phyloP scores from a whole-genome alignment of 2,888 invertebrate species.

The Ectemnius continuus region DNA sequence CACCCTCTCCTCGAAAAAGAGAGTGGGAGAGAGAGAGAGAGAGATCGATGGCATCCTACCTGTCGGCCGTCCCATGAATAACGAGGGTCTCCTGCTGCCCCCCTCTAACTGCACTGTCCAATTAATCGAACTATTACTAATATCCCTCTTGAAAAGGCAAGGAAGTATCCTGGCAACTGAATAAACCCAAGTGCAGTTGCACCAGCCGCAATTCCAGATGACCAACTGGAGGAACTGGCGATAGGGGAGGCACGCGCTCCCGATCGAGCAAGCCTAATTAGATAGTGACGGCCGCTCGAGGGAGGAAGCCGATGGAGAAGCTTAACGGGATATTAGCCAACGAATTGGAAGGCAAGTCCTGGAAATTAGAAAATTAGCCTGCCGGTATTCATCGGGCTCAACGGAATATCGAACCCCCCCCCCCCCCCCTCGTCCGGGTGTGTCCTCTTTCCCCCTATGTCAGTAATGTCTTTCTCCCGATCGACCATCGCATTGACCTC shows the following conservation, averaged over 20 bases:
- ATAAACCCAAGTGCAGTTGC: background rate
- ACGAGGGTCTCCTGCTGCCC: background rate
- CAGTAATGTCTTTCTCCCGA: slow-evolving; percentile 16
- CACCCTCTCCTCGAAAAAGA: background rate
- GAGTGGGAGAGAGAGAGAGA: background rate
- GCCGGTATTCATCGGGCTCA: slow-evolving; percentile 45
- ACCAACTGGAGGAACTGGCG: too few relatives aligned
- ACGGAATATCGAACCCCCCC: slow-evolving; percentile 25
- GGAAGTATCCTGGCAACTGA: too few relatives aligned
- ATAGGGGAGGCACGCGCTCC: background rate
- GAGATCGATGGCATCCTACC: slow-evolving; percentile 27
- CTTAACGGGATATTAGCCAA: slow-evolving; percentile 73
- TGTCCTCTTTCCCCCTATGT: too few relatives aligned
- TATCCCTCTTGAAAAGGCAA: too few relatives aligned
- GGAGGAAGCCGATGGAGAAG: slow-evolving; percentile 57
- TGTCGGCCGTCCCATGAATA: slow-evolving; percentile 13
- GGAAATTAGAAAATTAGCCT: slow-evolving; percentile 70
- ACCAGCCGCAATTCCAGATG: too few relatives aligned
- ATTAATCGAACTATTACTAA: too few relatives aligned
- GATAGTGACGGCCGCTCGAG: slow-evolving; percentile 64
- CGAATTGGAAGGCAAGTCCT: slow-evolving; percentile 62
- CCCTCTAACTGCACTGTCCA: background rate
- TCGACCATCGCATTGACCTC: slow-evolving; percentile 22
- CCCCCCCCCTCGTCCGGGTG: background rate
- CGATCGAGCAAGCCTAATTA: slow-evolving; percentile 64